These are phyloP conservation scores for Bursaphelenchus mucronatus DNA, from an alignment of 1,140 invertebrate genomes.

Conservation along the genomic window DNA sequence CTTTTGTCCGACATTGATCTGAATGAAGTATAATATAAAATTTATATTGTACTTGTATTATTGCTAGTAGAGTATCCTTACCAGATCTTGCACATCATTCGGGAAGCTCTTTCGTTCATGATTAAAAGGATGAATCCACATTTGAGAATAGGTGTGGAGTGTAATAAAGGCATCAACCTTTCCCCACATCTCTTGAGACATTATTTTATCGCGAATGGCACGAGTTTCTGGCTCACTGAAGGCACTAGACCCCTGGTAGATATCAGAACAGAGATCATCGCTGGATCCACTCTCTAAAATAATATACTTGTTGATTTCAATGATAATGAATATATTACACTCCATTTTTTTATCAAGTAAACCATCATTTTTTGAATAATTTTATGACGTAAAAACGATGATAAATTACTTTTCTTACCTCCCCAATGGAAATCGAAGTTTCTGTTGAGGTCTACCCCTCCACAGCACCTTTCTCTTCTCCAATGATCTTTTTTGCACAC, in stretches of 20 bases:
- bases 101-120: slow-evolving; percentile 54
- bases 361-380: too few relatives aligned
- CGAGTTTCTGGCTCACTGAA: slow-evolving; percentile 51
- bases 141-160: slow-evolving; percentile 59
- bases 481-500: slow-evolving; percentile 59
- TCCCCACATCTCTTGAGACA: slow-evolving; percentile 54
- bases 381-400: too few relatives aligned
- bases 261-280: slow-evolving; percentile 55
- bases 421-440: slow-evolving; percentile 61
- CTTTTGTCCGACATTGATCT: slow-evolving; percentile 30
- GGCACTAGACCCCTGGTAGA: slow-evolving; percentile 52
- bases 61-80: slow-evolving; percentile 13
- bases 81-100: slow-evolving; percentile 55
- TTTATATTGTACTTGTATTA: neutral
- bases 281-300: slow-evolving; percentile 53
- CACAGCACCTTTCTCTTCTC: slow-evolving; percentile 56
- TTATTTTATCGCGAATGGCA: slow-evolving; percentile 56
- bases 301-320: too few relatives aligned
- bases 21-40: neutral
- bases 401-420: too few relatives aligned
- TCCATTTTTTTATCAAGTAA: too few relatives aligned
- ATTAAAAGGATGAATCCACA: slow-evolving; percentile 60
- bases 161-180: slow-evolving; percentile 60
- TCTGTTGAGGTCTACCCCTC: slow-evolving; percentile 64
- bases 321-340: too few relatives aligned